Percentiles rank a stretch among this genome's conserved stretches.
These are phyloP conservation scores for Pseudopipra pipra DNA, from an alignment of 2,113 vertebrate genomes.

Conservation along the genomic window DNA sequence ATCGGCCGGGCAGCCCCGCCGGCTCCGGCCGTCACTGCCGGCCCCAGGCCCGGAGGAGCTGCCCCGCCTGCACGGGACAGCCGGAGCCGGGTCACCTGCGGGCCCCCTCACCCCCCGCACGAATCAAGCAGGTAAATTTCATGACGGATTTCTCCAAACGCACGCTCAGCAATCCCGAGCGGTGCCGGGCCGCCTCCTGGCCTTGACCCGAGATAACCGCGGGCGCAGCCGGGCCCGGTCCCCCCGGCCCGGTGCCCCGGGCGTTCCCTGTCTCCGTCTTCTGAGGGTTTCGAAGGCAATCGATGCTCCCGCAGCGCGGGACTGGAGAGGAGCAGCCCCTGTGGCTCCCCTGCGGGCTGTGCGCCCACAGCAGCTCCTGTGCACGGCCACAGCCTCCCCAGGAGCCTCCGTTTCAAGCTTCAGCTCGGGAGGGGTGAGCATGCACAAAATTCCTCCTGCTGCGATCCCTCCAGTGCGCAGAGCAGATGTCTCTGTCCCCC, in stretches of 20 bases:
- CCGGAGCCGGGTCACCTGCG: background rate
- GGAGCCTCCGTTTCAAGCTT: background rate
- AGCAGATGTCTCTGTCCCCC: fast-evolving
- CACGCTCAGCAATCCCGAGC: background rate
- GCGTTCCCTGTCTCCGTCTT: background rate
- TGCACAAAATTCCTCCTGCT: background rate
- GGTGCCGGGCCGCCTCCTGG: background rate
- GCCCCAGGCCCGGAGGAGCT: background rate
- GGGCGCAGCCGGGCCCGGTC: background rate
- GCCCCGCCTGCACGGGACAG: background rate
- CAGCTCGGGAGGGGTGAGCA: background rate
- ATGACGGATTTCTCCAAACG: background rate
- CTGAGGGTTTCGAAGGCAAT: too few species aligned
- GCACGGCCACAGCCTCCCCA: fast-evolving
- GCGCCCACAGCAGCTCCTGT: background rate
- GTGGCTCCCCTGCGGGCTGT: background rate
- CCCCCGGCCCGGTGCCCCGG: background rate
- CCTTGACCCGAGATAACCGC: background rate
- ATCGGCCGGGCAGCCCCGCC: background rate
- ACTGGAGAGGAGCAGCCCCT: background rate
- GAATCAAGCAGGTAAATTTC: background rate
- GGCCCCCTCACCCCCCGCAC: background rate
- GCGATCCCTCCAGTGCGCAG: background rate
- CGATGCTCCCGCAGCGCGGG: background rate
- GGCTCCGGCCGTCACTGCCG: background rate